Evolutionary conservation across 37 sponge, comb jelly and placozoan genomes (phyloP), one percentile per base, ranked within the genome.

Genomic region (Lycopodina hypogea): DNA sequence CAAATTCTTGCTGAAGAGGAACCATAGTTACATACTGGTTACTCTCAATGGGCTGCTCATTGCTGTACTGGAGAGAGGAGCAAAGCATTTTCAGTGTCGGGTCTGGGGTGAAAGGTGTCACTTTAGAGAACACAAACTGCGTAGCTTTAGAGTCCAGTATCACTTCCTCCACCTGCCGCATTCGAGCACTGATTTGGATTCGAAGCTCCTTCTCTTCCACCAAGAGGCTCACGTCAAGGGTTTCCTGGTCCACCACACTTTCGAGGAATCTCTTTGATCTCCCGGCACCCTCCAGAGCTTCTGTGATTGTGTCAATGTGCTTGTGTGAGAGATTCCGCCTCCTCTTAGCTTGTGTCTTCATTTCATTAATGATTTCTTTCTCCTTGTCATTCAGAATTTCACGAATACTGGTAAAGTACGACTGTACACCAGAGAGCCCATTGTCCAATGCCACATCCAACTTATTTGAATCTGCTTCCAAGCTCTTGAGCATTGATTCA

Each of bases 381-480:
- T 84, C 85, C 17, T 72, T 45, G 17, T 77, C 38, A 0, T 57
- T 26, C 21, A 84, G 29, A 32, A 84, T 61, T 19, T 42, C 19
- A 3, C 66, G 71, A 18, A 84, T 15, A 3, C 36, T 26, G 21
- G 7, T 29, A 61, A 84, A 84, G 69, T 84, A 84, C 17, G 64
- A 29, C 19, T 71, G 48, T 21, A 32, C 69, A 26, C 22, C 42
- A 19, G 26, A 42, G 0, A 69, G 62, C 1, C 55, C 56, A n/a
- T 41, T 42, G 15, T 58, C 64, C 9, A 2, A 14, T 9, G 30
- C 60, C 24, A 12, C 22, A 0, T 12, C 15, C 9, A 77, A 24
- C 8, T 32, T n/a, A 26, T 71, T 69, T 29, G n/a, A 9, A 0
- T 61, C 63, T 1, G 28, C 9, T 39, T 80, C 17, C 23, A 77